Base-by-base conservation (phyloP, 2,888 invertebrate species). In the Deilephila elpenor region DNA sequence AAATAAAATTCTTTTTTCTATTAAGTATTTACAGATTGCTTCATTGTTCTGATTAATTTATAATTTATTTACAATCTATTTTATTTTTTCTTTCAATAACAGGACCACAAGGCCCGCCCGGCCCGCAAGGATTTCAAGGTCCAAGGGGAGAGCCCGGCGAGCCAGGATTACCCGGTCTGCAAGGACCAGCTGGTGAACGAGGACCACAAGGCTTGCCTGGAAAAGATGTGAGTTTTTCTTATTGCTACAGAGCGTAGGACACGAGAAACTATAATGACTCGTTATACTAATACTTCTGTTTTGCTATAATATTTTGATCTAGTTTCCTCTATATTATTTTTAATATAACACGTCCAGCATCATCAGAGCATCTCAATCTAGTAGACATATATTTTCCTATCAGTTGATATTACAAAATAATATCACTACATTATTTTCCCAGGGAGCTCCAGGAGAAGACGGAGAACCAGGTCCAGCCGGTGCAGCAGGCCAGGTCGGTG, bases 91-190 rank as follows among this genome's bases (percentile, higher is more conserved):
- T 72, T 67, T n/a, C 29, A 32, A 5, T 32, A 1, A 17, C 56
- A 95, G 95, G 95, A 75, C 93, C 93, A 0, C 93, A 93, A 84
- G 95, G 95, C 6, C 93, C 94, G 0, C 93, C 93, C 1, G 95
- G 95, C 1, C 97, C 97, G 0, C 97, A 97, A 90, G 98, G 98
- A 19, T 98, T 98, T 79, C 97, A 98, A 93, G 98, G 98, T 3
- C 95, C 96, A 20, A 95, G 98, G 76, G 98, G 98, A 64, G 97
- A 97, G 79, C 93, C 97, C 1, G 98, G 98, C 0, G 98, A 98
- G 86, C 95, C 96, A 2, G 97, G 97, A 0, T 88, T 96, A 11
- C 91, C 95, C 0, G 97, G 97, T 17, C 94, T 96, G 1, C 89
- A 96, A 11, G 98, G 98, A 17, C 91, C 96, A 4, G 90, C 95